These are phyloP conservation scores for Cybosia mesomella DNA, from an alignment of 2,888 invertebrate genomes.

Conservation along the genomic window DNA sequence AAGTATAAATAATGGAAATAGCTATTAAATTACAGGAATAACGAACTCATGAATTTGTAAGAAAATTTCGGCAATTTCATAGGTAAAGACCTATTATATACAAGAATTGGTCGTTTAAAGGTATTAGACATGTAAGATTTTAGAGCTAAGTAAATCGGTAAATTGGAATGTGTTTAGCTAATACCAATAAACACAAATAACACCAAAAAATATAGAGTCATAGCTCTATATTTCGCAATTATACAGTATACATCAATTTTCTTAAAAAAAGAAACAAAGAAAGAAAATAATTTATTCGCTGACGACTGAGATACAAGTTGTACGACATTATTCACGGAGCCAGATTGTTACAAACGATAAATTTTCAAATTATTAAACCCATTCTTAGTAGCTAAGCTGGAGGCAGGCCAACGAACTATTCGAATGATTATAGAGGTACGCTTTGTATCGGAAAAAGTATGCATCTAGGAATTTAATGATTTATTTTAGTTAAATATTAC, in stretches of 20 bases:
- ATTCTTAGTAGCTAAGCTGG: conserved; percentile 1
- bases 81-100: too few relatives aligned
- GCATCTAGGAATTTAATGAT: neutral
- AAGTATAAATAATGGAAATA: too few relatives aligned
- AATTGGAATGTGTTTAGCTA: too few relatives aligned
- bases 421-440: neutral
- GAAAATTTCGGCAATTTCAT: too few relatives aligned
- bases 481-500: neutral
- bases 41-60: too few relatives aligned
- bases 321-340: neutral
- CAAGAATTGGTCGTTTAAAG: too few relatives aligned
- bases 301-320: neutral
- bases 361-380: conserved; percentile 1
- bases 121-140: too few relatives aligned
- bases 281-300: conserved; percentile 2
- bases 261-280: neutral
- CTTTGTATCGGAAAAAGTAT: neutral
- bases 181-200: too few relatives aligned
- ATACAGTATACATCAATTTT: neutral
- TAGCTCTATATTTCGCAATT: too few relatives aligned
- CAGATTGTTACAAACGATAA: conserved; percentile 1
- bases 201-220: too few relatives aligned
- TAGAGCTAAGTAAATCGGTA: too few relatives aligned
- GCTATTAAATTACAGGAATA: too few relatives aligned
- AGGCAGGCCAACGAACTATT: neutral